Evolutionary conservation across 23 tunicate genomes (phyloP), one percentile per base, ranked within the genome.

Genomic region (Diplosoma virens): DNA sequence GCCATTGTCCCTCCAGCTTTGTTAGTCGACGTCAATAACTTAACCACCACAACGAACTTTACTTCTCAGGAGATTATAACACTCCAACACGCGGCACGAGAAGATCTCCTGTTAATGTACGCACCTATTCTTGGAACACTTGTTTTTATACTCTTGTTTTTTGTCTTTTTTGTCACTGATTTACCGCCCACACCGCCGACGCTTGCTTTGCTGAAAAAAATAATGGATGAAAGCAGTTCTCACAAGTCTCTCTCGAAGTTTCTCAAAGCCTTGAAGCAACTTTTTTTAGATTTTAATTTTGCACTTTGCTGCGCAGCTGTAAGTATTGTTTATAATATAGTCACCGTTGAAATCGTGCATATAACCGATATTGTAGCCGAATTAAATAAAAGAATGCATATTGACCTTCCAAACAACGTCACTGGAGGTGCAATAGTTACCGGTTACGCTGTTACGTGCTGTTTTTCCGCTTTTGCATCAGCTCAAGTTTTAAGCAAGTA

Each of bases 151-250:
- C n/a, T 61, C 2, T 5, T 29, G n/a, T 61, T 27, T 29, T 61
- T 61, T 29, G 69, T 28, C 2, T 5, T 27, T 29, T 61, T 9
- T 61, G 69, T 61, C 7, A 61, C 69, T 4, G 69, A 61, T 61
- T n/a, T 61, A 61, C 69, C 69, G 11, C 69, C 69, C 6, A 61
- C 28, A 29, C 69, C 69, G 14, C 69, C 69, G 5, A 61, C 35
- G 7, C 30, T 61, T 29, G 69, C 69, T 26, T 35, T 61, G 69
- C 69, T 61, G 6, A 5, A 27, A 61, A 61, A 61, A n/a, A n/a
- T n/a, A n/a, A n/a, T n/a, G n/a, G n/a, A n/a, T n/a, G n/a, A n/a
- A n/a, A n/a, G n/a, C n/a, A n/a, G n/a, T n/a, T n/a, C n/a, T n/a
- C n/a, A n/a, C n/a, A n/a, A n/a, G n/a, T n/a, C n/a, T n/a, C n/a